Conservation (phyloP, 1,140 invertebrate genomes). For the Magallana gigas region DNA sequence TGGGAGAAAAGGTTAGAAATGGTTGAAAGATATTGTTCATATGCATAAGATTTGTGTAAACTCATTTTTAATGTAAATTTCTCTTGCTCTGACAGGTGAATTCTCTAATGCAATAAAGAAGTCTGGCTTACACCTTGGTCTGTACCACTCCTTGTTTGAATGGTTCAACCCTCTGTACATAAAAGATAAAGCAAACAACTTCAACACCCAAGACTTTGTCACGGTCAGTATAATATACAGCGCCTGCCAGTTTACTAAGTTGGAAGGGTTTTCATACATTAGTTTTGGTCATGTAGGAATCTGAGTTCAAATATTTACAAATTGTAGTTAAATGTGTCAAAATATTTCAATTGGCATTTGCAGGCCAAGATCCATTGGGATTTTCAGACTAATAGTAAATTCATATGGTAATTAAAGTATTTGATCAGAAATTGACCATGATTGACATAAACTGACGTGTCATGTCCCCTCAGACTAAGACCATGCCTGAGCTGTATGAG, state of each 20-base stretch:
- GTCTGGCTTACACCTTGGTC: conserved; percentile 84
- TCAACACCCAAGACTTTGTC: conserved; percentile 83
- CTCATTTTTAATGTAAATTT: too few species aligned
- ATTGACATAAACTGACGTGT: too few species aligned
- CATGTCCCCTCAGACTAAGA: conserved; percentile 62
- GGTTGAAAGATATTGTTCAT: too few species aligned
- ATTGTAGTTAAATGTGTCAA: too few species aligned
- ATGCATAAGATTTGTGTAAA: too few species aligned
- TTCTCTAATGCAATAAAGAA: neutral
- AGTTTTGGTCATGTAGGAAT: neutral
- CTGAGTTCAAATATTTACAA: neutral
- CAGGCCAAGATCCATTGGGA: too few species aligned
- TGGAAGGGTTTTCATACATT: neutral
- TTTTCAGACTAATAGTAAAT: too few species aligned
- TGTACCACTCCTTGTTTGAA: conserved; percentile 94
- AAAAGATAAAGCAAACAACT: conserved; percentile 86
- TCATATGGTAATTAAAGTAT: too few species aligned
- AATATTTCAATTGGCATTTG: too few species aligned
- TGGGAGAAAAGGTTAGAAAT: too few species aligned
- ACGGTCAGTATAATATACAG: conserved; percentile 66
- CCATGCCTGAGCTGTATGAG: conserved; percentile 81
- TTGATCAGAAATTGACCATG: too few species aligned
- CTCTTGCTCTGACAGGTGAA: neutral
- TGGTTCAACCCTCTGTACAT: conserved; percentile 94
- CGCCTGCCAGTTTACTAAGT: too few species aligned